Evolutionary conservation across 1,140 invertebrate species (phyloP), one percentile per base, ranked within the genome.

Genomic region (Papilio machaon): DNA sequence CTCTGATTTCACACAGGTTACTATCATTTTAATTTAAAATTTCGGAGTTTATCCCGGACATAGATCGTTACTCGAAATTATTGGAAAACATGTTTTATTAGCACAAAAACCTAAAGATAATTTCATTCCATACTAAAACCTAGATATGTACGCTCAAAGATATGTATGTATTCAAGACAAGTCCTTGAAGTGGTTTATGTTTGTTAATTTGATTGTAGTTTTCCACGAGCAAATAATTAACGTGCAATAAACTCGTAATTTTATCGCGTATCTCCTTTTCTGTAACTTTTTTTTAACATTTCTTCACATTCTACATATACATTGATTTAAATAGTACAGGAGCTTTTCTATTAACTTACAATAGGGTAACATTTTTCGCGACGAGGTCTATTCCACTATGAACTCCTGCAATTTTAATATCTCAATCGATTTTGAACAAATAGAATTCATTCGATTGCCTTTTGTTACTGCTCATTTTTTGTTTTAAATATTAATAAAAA

Each of bases 141-240:
- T 49, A 10, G 2, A 49, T 9, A 49, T 49, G 10, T 5, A 23
- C 19, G n/a, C 58, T 60, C 8, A 67, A 4, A 67, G 10, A 70
- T 10, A 30, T 23, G 30, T 10, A 11, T 23, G 60, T 10, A 10
- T 11, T 10, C 19, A 10, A 70, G 64, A 15, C 10, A 11, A 13
- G 64, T 70, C 64, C 64, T 70, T 70, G 64, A 70, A 11, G 13
- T 70, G 64, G 23, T 35, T 70, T 35, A 38, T 35, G 15, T 70
- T 70, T 70, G 64, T 30, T 70, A 70, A 70, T 70, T 70, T 70
- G 64, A 70, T 70, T 35, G 30, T 70, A 70, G 5, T 70, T 70
- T 70, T 70, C 23, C 64, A 70, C 64, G 64, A 15, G 64, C 64
- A 35, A 70, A 70, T 70, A 70, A 70, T 70, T 70, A 35, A 70